Evolutionary conservation across 2,797 vertebrate species (phyloP).

Genomic region (Etheostoma nigrum): DNA sequence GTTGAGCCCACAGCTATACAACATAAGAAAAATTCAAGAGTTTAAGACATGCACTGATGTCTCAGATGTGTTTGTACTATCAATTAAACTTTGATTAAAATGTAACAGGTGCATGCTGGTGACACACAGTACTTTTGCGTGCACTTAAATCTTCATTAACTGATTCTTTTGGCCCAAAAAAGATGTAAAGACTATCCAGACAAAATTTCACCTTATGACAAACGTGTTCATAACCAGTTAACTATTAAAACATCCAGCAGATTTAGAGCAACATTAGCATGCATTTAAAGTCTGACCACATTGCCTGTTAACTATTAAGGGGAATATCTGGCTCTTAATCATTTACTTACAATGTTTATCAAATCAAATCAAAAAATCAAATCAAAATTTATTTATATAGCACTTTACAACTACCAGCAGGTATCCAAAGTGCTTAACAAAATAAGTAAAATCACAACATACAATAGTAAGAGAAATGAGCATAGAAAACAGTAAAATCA

Average conservation of each 20-base stretch:
- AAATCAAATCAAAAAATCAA: too few relatives aligned
- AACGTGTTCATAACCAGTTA: not conserved
- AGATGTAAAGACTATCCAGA: not conserved
- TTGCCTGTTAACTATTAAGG: not conserved
- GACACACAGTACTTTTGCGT: not conserved
- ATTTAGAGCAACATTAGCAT: not conserved
- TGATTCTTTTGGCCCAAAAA: not conserved
- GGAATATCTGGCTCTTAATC: not conserved
- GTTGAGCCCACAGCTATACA: constrained; percentile 19
- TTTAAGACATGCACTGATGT: not conserved
- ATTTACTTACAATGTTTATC: not conserved
- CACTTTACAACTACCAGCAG: too few relatives aligned
- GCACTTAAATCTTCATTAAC: not conserved
- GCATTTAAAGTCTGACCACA: not conserved
- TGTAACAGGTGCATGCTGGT: not conserved
- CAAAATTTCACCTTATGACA: not conserved
- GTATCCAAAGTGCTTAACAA: too few relatives aligned
- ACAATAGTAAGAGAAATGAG: too few relatives aligned
- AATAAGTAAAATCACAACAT: too few relatives aligned
- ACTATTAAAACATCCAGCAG: not conserved
- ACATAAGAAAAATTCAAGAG: constrained; percentile 16
- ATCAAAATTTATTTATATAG: too few relatives aligned
- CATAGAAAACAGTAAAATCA: too few relatives aligned
- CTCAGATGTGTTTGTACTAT: not conserved
- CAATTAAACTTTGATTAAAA: not conserved